These are phyloP conservation scores for Danio aesculapii DNA, from an alignment of 2,797 vertebrate species.

Conservation along the genomic window DNA sequence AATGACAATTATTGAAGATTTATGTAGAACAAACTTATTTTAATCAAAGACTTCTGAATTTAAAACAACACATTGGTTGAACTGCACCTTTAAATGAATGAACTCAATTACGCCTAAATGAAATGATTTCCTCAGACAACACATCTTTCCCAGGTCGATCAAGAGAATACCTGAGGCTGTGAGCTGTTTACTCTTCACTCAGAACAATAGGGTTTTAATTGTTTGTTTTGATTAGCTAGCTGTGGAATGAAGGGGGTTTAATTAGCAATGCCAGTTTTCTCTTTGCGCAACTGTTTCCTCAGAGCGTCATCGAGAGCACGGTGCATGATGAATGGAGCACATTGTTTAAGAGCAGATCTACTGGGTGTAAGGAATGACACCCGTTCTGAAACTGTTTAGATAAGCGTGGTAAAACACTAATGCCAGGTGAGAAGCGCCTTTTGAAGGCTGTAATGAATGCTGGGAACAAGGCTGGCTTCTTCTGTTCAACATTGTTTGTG, in stretches of 20 bases:
- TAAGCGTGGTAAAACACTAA: slow-evolving; percentile 42
- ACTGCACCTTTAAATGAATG: background rate
- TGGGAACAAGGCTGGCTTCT: slow-evolving; percentile 49
- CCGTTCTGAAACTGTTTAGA: slow-evolving; percentile 51
- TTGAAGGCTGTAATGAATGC: slow-evolving; percentile 44
- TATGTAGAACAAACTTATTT: too few species aligned
- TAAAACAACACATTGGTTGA: too few species aligned
- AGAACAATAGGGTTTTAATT: slow-evolving; percentile 31
- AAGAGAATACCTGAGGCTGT: slow-evolving; percentile 34
- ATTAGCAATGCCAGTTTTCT: slow-evolving; percentile 73
- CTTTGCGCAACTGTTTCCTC: slow-evolving; percentile 72
- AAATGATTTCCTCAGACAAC: background rate
- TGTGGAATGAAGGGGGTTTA: slow-evolving; percentile 69
- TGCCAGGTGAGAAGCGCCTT: slow-evolving; percentile 53
- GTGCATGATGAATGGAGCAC: slow-evolving; percentile 76
- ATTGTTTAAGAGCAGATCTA: slow-evolving; percentile 67
- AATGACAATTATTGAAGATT: too few species aligned
- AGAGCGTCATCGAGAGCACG: slow-evolving; percentile 63
- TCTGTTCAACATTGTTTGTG: slow-evolving; percentile 47
- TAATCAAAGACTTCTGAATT: too few species aligned
- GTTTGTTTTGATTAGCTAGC: slow-evolving; percentile 49
- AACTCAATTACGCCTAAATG: background rate
- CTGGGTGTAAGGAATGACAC: slow-evolving; percentile 39
- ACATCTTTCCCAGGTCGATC: slow-evolving; percentile 51
- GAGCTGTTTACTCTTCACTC: slow-evolving; percentile 36